Base-by-base conservation (phyloP, 2,797 vertebrate genomes). In the Aplochiton taeniatus region DNA sequence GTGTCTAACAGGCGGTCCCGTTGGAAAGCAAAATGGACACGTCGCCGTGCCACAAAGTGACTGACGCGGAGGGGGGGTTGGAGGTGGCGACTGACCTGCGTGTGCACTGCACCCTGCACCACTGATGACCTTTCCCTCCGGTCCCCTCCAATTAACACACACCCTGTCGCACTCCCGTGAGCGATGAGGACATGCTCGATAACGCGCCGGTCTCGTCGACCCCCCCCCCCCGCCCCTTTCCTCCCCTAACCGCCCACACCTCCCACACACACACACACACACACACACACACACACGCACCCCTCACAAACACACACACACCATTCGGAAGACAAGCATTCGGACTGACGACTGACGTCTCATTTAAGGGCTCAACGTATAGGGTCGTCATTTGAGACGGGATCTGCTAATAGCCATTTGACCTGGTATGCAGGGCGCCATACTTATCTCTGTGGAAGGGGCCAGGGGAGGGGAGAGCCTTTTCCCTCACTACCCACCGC, bases 141-240 rank as follows among this genome's bases (percentile, higher is more conserved):
- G 63, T 69, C 72, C 44, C 45, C 56, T 82, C 57, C 62, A 59
- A 77, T 74, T 67, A 75, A 55, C 63, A 54, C 70, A 73, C 79
- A 69, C 69, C 72, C 58, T 69, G 56, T 76, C 61, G 65, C 75
- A 65, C 64, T 69, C 66, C 60, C 50, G 44, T 72, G 60, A 69
- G 63, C 4, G 4, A 50, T 52, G 61, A 47, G 57, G 56, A 68
- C 43, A 1, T 50, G 51, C 63, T 61, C 3, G 44, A 62, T 74
- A 73, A 66, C 61, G 53, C 31, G 55, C 11, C 13, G 12, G 18
- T 73, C 57, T 68, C n/a, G 18, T 58, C 67, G 60, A 64, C 57
- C 69, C 69, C 70, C 79, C 69, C 74, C 72, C 42, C 59, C 67
- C 65, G 31, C 31, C 31, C 31, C n/a, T n/a, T n/a, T n/a, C n/a